Evolutionary conservation across 2,888 invertebrate species (phyloP).

Genomic region (Dusona sp.): DNA sequence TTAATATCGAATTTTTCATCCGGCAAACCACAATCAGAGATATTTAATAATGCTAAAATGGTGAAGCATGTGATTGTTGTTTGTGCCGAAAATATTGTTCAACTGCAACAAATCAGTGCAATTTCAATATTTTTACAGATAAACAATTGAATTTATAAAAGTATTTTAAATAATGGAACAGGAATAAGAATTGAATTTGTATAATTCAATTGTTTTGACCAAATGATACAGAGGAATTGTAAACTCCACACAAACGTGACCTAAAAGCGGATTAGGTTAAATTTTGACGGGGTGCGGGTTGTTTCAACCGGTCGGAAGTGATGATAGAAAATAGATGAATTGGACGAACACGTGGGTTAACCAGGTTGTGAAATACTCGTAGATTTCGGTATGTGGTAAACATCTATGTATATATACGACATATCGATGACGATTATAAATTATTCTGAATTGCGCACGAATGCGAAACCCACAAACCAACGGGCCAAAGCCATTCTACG

Average conservation of each 20-base stretch:
- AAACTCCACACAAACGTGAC: background rate
- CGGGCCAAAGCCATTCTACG: constrained; percentile 8
- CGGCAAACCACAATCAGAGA: background rate
- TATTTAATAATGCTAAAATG: background rate
- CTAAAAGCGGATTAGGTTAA: constrained; percentile 12
- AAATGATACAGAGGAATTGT: background rate
- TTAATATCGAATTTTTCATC: background rate
- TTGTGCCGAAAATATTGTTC: background rate
- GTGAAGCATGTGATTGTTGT: background rate
- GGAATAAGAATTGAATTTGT: background rate
- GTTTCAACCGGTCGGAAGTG: constrained; percentile 13
- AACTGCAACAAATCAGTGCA: background rate
- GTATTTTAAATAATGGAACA: background rate
- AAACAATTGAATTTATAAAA: background rate
- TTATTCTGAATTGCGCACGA: constrained; percentile 53
- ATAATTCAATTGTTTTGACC: background rate
- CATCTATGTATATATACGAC: constrained; percentile 14
- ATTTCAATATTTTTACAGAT: background rate
- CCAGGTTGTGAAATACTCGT: constrained; percentile 16
- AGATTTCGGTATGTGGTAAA: background rate
- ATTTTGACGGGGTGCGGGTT: background rate
- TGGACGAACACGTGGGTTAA: constrained; percentile 7
- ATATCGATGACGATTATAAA: constrained; percentile 60
- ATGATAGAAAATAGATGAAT: constrained; percentile 24
- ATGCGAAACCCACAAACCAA: constrained; percentile 39